Conservation (phyloP, 2,888 invertebrate genomes). For the Watsonalla cultraria region DNA sequence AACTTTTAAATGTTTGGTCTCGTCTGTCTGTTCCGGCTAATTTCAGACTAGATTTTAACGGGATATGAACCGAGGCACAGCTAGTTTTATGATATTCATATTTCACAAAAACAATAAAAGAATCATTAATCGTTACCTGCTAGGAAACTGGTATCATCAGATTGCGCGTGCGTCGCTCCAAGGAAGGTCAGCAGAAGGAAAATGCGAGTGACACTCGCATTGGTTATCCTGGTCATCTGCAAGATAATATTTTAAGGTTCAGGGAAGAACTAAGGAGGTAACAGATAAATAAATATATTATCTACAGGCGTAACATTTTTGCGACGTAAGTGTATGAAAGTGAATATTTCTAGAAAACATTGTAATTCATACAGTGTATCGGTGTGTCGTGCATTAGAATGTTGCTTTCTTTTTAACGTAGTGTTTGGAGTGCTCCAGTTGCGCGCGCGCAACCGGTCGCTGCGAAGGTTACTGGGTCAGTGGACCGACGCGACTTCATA, state of each 20-base stretch:
- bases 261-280: background rate
- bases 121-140: constrained; percentile 34
- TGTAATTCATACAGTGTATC: constrained; percentile 14
- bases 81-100: no score
- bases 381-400: constrained; percentile 12
- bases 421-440: constrained; percentile 37
- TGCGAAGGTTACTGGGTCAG: constrained; percentile 69
- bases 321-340: background rate
- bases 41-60: no score
- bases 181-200: constrained; percentile 38
- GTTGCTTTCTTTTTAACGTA: constrained; percentile 7
- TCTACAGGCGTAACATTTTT: background rate
- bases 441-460: constrained; percentile 55
- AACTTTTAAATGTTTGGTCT: no score
- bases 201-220: constrained; percentile 25
- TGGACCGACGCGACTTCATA: constrained; percentile 31
- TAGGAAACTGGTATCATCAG: constrained; percentile 37
- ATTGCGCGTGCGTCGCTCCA: constrained; percentile 41
- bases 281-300: background rate
- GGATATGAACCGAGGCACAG: no score
- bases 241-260: constrained; percentile 14
- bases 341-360: constrained; percentile 12
- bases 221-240: constrained; percentile 42
- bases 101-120: no score
- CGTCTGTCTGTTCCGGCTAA: no score